phyloP scores from a whole-genome alignment of 2,113 vertebrate species.

The Phalacrocorax brasilianus region DNA sequence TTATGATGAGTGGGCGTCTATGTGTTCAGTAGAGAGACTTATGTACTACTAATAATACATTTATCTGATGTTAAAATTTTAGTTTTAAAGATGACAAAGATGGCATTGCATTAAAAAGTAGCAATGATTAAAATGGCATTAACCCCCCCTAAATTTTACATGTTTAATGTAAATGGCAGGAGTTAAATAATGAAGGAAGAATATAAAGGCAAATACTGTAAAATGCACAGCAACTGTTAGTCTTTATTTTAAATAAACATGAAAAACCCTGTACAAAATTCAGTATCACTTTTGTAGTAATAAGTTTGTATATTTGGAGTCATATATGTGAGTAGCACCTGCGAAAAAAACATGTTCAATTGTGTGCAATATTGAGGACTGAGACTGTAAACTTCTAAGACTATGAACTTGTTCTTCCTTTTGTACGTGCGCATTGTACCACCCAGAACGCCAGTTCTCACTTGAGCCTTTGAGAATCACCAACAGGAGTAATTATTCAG shows the following conservation, averaged over 20 bases:
- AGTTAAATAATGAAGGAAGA: neutral
- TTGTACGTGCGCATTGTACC: neutral
- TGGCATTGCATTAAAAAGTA: neutral
- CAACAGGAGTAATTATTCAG: neutral
- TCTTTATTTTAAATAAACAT: neutral
- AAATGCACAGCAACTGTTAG: neutral
- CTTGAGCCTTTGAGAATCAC: neutral
- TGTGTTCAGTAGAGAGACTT: neutral
- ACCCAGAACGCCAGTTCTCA: neutral
- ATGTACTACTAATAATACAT: neutral
- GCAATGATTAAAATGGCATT: neutral
- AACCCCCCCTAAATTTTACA: neutral
- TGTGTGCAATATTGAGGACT: neutral
- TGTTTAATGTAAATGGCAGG: neutral
- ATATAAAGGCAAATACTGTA: neutral
- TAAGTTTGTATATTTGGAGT: neutral
- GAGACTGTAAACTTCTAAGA: neutral
- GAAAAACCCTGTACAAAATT: neutral
- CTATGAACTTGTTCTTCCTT: neutral
- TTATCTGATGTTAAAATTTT: neutral
- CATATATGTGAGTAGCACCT: neutral
- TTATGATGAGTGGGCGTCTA: neutral
- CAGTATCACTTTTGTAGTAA: neutral
- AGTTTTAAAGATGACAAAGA: neutral
- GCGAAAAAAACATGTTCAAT: rapidly evolving